Evolutionary conservation across 2,797 vertebrate species (phyloP), one percentile per base, ranked within the genome.

Genomic region (Knipowitschia caucasica): DNA sequence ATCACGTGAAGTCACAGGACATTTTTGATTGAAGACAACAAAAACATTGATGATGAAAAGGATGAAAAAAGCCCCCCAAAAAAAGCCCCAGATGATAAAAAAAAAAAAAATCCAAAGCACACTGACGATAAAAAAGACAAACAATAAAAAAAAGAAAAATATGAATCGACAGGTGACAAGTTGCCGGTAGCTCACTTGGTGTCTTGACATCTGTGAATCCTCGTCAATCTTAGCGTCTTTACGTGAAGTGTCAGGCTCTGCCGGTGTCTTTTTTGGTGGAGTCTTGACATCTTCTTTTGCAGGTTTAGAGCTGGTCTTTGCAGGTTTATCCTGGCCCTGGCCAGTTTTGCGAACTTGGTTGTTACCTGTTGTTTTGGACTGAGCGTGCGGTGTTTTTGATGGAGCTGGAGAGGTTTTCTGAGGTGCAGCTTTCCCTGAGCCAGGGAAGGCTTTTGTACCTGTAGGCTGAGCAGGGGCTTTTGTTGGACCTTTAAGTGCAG

Each of bases 111-210:
- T 27, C 7, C 25, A 27, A n/a, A 17, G 50, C 35, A 30, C 14
- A 12, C 3, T 36, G 15, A 18, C 8, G 17, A 56, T 53, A 18
- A 50, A 52, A 40, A 55, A 55, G 43, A 14, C 36, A 18, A 53
- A n/a, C 57, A 50, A 67, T 75, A 56, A 42, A 67, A 59, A 63
- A 43, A 69, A 55, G 31, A 67, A 66, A 55, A 20, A 59, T 51
- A 43, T 58, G 27, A 31, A 60, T 1, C 30, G 64, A 81, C 77
- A 57, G 67, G 56, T 71, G 69, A 82, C 70, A 80, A 75, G 83
- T 85, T 80, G 83, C 84, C 82, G 86, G 87, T 87, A 82, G 88
- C 94, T 95, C 88, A 99, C 96, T 91, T 93, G 90, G 68, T 94
- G 93, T 86, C 91, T 93, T 7, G 71, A 80, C 89, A 88, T 94